Percentiles rank a stretch among this genome's conserved stretches.
These are phyloP conservation scores for Dysidea cf. avara DNA, from an alignment of 37 sponge, comb jelly and placozoan species.

Conservation along the genomic window DNA sequence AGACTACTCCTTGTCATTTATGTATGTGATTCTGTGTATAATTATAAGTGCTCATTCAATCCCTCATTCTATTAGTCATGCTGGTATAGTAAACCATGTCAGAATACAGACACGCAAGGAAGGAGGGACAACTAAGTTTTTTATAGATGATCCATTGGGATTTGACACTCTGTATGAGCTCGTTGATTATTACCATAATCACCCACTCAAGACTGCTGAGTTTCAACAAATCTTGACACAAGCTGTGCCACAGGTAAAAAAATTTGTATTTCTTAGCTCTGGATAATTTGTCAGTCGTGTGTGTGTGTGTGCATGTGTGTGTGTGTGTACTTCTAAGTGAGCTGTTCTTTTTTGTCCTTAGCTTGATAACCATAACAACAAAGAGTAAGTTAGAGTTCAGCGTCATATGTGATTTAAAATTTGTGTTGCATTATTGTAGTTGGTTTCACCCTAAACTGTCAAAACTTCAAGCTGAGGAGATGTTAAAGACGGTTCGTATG, in stretches of 20 bases:
- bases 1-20: slow-evolving; percentile 88
- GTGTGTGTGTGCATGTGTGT: too few species aligned
- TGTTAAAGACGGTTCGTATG: slow-evolving; percentile 88
- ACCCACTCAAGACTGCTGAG: slow-evolving; percentile 71
- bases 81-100: slow-evolving; percentile 65
- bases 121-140: slow-evolving; percentile 77
- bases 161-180: slow-evolving; percentile 92
- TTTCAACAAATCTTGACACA: slow-evolving; percentile 84
- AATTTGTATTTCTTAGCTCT: too few species aligned
- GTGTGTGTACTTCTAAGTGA: too few species aligned
- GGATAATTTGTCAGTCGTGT: too few species aligned
- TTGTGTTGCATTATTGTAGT: too few species aligned
- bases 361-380: neutral
- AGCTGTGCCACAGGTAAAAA: slow-evolving; percentile 64
- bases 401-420: neutral
- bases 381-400: neutral
- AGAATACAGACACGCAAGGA: slow-evolving; percentile 78
- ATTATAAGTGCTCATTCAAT: neutral
- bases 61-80: slow-evolving; percentile 41
- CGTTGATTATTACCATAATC: slow-evolving; percentile 74
- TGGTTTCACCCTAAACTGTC: slow-evolving; percentile 85
- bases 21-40: slow-evolving; percentile 36
- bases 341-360: too few species aligned
- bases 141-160: slow-evolving; percentile 76
- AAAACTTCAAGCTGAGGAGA: slow-evolving; percentile 82